Evolutionary conservation across 2,888 invertebrate genomes (phyloP).

Genomic region (Limnephilus rhombicus): DNA sequence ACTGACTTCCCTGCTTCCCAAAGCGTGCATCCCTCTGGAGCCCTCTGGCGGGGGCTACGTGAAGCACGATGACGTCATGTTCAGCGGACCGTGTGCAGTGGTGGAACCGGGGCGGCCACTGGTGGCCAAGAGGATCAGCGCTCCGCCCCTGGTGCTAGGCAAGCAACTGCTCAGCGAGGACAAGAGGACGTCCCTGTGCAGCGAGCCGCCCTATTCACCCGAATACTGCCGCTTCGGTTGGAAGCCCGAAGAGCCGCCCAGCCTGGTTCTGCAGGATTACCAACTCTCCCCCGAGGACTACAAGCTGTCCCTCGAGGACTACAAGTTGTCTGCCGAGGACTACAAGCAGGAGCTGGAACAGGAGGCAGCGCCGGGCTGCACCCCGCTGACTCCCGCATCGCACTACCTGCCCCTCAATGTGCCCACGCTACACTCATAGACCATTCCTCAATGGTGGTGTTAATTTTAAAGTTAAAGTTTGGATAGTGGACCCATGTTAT

Average conservation of each 20-base stretch:
- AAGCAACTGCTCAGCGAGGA: conserved; percentile 34
- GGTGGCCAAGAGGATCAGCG: conserved; percentile 55
- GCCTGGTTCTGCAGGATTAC: conserved; percentile 67
- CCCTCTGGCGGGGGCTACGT: conserved; percentile 46
- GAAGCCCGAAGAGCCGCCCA: conserved; percentile 69
- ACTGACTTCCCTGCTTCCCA: not conserved
- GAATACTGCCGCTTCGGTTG: conserved; percentile 77
- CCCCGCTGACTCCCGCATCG: conserved; percentile 55
- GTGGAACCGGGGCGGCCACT: not conserved
- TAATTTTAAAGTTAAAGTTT: conserved; percentile 10
- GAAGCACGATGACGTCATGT: conserved; percentile 50
- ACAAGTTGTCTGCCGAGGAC: conserved; percentile 69
- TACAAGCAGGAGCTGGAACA: not conserved
- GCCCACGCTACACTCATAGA: conserved; percentile 46
- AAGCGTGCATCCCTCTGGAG: not conserved
- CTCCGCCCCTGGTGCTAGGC: conserved; percentile 40
- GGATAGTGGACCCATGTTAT: conserved; percentile 4
- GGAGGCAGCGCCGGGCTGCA: conserved; percentile 70
- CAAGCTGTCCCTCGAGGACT: conserved; percentile 65
- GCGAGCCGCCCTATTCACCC: conserved; percentile 71
- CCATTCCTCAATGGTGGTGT: not conserved
- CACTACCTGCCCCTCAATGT: conserved; percentile 50
- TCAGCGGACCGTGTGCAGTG: not conserved
- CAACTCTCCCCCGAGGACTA: conserved; percentile 68
- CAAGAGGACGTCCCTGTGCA: conserved; percentile 67